Evolutionary conservation across 2,888 invertebrate species (phyloP), one percentile per base, ranked within the genome.

Genomic region (Noctua fimbriata): DNA sequence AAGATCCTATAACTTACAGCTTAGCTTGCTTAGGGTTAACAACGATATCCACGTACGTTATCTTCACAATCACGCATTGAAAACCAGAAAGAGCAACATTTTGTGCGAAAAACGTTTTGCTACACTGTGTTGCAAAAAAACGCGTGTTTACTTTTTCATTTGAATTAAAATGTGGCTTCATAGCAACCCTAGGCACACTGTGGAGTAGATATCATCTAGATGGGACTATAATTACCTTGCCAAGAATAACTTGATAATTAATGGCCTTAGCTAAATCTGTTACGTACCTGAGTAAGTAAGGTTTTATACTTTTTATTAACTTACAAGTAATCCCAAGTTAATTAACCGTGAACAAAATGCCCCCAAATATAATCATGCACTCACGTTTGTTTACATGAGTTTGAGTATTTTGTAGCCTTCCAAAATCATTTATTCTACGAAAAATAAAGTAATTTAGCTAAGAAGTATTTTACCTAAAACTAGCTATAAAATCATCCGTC

Each of bases 181-280:
- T 78, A 72, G 69, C 71, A 69, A 74, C 58, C 74, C 71, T 79
- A 78, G 73, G 66, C 65, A 70, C 49, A 67, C 47, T 60, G 71
- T 52, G 32, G 7, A 28, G 41, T 21, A 79, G 86, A 90, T 89
- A 88, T 74, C 47, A 91, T 90, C 91, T 88, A 84, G 81, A 89
- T 88, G 87, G 47, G 32, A 86, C 79, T 81, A 76, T 88, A 90
- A 90, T 90, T 90, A 87, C 82, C 80, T 82, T 63, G 72, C 82
- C 73, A 82, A 88, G 83, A 88, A 85, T 84, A 86, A 87, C 85
- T 88, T 84, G 81, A 85, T 82, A 85, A 84, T 86, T 78, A 83
- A 85, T 81, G 41, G 58, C 60, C 49, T 47, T 36, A 69, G 78
- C 75, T 78, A 71, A 84, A 78, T 77, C 69, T 77, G 36, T 76